Evolutionary conservation across 2,113 vertebrate species (phyloP).

Genomic region (Fukomys damarensis): DNA sequence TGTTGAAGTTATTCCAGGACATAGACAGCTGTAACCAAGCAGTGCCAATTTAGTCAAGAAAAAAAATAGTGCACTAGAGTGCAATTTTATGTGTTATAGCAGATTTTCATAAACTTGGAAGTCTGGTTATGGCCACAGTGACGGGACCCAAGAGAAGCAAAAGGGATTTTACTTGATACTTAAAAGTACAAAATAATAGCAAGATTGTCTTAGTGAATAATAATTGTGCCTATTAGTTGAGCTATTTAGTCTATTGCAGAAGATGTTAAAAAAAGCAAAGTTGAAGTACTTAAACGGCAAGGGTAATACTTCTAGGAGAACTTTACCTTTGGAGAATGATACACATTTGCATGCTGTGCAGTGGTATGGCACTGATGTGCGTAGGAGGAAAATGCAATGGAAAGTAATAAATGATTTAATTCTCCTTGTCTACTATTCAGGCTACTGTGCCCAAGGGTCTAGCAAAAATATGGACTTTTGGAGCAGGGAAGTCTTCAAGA

Average conservation of each 20-base stretch:
- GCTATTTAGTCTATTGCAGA: background rate
- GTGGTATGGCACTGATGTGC: fast-evolving
- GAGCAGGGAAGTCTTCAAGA: background rate
- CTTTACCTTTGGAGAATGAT: background rate
- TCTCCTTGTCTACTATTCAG: background rate
- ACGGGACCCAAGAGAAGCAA: slow-evolving; percentile 29
- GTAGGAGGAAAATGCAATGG: background rate
- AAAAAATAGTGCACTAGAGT: slow-evolving; percentile 14
- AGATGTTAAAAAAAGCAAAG: background rate
- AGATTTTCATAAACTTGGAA: slow-evolving; percentile 66
- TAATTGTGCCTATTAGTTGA: background rate
- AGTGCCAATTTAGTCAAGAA: slow-evolving; percentile 26
- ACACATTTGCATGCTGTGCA: background rate
- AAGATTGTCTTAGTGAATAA: background rate
- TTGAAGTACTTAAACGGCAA: background rate
- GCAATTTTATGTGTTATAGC: background rate
- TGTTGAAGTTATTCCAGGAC: slow-evolving; percentile 55
- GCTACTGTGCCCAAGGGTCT: background rate
- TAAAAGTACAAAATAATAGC: background rate
- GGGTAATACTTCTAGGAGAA: background rate
- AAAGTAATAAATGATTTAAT: background rate
- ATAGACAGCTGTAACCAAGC: background rate
- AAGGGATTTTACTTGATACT: slow-evolving; percentile 21
- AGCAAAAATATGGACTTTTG: background rate
- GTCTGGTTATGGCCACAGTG: slow-evolving; percentile 29